Conservation (phyloP, 92 coral and sea anemone species). For the Desmophyllum pertusum region DNA sequence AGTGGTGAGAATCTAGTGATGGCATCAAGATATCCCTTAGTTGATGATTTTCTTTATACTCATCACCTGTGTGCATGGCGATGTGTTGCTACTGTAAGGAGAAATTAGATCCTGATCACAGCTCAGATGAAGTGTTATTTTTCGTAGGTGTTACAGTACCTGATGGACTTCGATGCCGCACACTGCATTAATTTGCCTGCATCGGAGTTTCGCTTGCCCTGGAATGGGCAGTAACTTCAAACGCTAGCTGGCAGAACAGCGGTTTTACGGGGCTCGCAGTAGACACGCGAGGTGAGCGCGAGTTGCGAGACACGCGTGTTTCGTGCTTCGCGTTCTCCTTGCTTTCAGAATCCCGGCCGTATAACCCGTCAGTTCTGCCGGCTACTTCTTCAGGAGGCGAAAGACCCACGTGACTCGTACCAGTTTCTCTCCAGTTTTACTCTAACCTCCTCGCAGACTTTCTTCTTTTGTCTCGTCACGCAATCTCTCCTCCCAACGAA, state of each 20-base stretch:
- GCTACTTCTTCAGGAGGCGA: background rate
- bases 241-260: background rate
- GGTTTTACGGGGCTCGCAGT: background rate
- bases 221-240: slow-evolving; percentile 46
- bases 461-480: too few species aligned
- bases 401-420: background rate
- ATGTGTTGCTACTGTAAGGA: background rate
- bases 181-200: slow-evolving; percentile 93
- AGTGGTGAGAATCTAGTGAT: background rate
- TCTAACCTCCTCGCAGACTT: too few species aligned
- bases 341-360: background rate
- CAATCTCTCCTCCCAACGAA: too few species aligned
- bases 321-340: background rate
- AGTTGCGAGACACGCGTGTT: background rate
- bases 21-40: background rate
- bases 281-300: too few species aligned
- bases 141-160: slow-evolving; percentile 82
- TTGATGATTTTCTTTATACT: background rate
- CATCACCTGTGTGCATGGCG: background rate
- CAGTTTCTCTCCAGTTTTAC: background rate
- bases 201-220: slow-evolving; percentile 83
- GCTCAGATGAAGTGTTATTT: background rate
- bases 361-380: background rate
- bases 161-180: slow-evolving; percentile 92
- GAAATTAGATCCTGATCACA: background rate